Base-by-base conservation (phyloP, 2,888 invertebrate genomes). In the Drosophila pseudotalamancana region DNA sequence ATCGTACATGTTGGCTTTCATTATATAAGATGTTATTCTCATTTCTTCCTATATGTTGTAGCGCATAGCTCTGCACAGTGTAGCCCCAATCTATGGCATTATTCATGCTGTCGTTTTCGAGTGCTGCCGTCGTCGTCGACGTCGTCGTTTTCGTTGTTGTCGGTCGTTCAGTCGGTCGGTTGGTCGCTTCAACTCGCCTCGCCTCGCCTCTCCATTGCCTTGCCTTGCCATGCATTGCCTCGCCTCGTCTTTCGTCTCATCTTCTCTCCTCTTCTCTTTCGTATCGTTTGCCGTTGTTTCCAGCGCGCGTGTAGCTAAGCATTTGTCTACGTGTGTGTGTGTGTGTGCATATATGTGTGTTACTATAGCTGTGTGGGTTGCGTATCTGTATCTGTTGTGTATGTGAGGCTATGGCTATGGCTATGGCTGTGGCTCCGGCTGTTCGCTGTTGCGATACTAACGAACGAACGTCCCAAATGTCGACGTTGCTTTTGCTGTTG, bases 381-480 rank as follows among this genome's bases (percentile, higher is more conserved):
- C 72, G 71, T 74, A 71, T 77, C 77, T 79, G 82, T 79, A 71
- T 84, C 79, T 79, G 68, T 57, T 73, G 65, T 73, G 60, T 64
- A 34, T 65, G 76, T 64, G 80, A 56, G 64, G 68, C 76, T 70
- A 62, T 71, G 35, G 72, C 76, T 66, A 57, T 74, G 37, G 70
- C 63, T 43, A 34, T 54, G 43, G 53, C 64, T 63, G 43, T n/a
- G n/a, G 76, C 76, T 72, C 65, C 71, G 76, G 76, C 86, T 65
- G 85, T 66, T 77, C 84, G 77, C 61, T 74, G 72, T 78, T 63
- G 71, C 84, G 86, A 76, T 86, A 83, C 86, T 67, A 82, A 80
- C 85, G 65, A 75, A 79, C 82, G 70, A 79, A 79, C 84, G 81
- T 87, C 84, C 87, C 84, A 87, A 82, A 82, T 84, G 87, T 84